Evolutionary conservation across 2,888 invertebrate species (phyloP).

Genomic region (Cremastinae sp.): DNA sequence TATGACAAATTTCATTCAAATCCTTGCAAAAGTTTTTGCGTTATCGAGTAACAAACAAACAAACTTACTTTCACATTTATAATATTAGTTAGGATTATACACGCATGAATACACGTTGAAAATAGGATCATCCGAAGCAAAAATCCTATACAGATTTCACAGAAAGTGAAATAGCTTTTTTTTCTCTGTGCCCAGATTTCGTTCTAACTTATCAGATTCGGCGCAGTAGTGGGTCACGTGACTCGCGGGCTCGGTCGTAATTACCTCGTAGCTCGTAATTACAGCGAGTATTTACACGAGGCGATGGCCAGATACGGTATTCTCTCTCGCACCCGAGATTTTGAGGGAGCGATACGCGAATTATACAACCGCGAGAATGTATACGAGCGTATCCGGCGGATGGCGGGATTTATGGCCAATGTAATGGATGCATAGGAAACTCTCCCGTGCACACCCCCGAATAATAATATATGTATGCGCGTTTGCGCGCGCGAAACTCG

Average conservation of each 20-base stretch:
- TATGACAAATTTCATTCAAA: no score
- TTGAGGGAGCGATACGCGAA: slow-evolving; percentile 45
- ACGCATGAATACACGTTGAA: no score
- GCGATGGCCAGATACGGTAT: slow-evolving; percentile 14
- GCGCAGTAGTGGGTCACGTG: background rate
- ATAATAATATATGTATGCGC: background rate
- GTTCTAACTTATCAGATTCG: background rate
- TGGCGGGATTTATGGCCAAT: slow-evolving; percentile 41
- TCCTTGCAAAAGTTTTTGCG: no score
- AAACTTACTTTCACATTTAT: no score
- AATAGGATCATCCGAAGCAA: no score
- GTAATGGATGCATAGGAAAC: slow-evolving; percentile 41
- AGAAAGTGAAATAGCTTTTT: no score
- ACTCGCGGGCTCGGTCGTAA: slow-evolving; percentile 2
- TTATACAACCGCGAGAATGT: slow-evolving; percentile 46
- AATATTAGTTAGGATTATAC: no score
- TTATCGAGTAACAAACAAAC: no score
- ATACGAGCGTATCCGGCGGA: slow-evolving; percentile 50
- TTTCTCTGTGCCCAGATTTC: no score
- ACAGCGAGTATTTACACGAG: slow-evolving; percentile 26
- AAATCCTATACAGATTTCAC: no score
- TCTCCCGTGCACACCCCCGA: slow-evolving; percentile 2
- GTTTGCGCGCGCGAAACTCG: background rate
- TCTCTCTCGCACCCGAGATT: slow-evolving; percentile 22
- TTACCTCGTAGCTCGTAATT: slow-evolving; percentile 35